Base-by-base conservation (phyloP, 2,888 invertebrate species). In the Tetragonisca angustula region DNA sequence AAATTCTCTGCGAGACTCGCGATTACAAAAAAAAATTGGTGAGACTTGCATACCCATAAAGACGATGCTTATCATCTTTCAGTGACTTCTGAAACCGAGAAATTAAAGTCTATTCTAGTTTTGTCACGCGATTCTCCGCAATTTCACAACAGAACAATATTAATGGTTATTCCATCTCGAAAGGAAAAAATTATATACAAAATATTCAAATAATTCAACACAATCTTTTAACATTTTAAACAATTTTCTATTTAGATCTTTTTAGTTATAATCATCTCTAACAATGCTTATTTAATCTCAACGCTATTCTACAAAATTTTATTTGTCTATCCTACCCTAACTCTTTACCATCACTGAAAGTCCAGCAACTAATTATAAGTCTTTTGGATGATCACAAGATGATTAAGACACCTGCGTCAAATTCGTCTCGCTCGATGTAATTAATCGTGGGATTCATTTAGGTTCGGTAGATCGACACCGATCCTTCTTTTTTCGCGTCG, bases 1-100 rank as follows among this genome's bases (percentile, higher is more conserved):
- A 67, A 79, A 74, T 84, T 76, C 78, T 69, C 69, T 73, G 61
- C 56, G 32, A 49, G 67, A 19, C 64, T n/a, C 32, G 77, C 50
- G 50, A 50, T 43, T 72, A 68, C 54, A 36, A 74, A 75, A 77
- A 9, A 77, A 15, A 61, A 75, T 80, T 13, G 61, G 61, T 32
- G 15, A 21, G 15, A 27, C 24, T 49, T 50, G 59, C 61, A 17
- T 52, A 67, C 77, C 71, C 27, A 17, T 71, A 21, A 49, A 49
- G 2, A 43, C 13, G 32, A 64, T 50, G 43, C 49, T 49, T 24
- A 62, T 70, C 43, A 76, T 76, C 67, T 71, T 71, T 0, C 56
- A n/a, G 76, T 27, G 67, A 15, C 59, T n/a, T n/a, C 19, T 43
- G 43, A 43, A 43, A 43, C 17, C 36, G 15, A 4, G 17, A 56